Percentiles rank a stretch among this genome's conserved stretches.
phyloP scores from a whole-genome alignment of 2,113 vertebrate genomes.

The Pangasianodon hypophthalmus region DNA sequence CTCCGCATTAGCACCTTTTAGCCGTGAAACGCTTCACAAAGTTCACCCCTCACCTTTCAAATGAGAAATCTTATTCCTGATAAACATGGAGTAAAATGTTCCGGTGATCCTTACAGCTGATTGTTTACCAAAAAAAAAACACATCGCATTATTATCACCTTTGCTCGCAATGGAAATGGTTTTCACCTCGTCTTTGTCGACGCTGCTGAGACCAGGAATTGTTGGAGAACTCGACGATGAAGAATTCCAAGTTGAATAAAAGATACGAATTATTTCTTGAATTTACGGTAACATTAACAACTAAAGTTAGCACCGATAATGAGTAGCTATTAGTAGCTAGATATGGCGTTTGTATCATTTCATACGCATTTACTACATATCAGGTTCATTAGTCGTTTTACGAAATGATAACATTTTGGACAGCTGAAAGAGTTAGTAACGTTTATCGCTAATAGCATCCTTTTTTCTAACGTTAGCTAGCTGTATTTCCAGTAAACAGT shows the following conservation, averaged over 20 bases:
- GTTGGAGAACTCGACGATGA: too few species aligned
- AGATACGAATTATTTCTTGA: neutral
- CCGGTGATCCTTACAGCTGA: too few species aligned
- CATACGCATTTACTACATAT: neutral
- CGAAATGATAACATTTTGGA: neutral
- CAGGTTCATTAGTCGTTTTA: neutral
- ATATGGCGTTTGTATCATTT: neutral
- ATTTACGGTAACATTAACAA: neutral
- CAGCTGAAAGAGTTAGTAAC: neutral
- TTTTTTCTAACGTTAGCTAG: neutral
- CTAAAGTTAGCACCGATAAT: neutral
- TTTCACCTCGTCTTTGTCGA: neutral
- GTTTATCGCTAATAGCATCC: neutral
- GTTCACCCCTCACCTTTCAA: neutral
- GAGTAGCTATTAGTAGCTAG: neutral
- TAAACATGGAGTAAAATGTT: neutral
- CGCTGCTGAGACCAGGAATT: too few species aligned
- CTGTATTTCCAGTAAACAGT: neutral
- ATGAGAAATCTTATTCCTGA: neutral
- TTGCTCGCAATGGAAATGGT: neutral
- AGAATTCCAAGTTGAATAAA: too few species aligned
- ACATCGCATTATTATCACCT: neutral
- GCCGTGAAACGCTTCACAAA: neutral
- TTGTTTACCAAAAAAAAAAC: too few species aligned
- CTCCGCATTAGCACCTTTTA: neutral